Evolutionary conservation across 2,888 invertebrate genomes (phyloP), one percentile per base, ranked within the genome.

Genomic region (Ashinkailepas kermadecensis): DNA sequence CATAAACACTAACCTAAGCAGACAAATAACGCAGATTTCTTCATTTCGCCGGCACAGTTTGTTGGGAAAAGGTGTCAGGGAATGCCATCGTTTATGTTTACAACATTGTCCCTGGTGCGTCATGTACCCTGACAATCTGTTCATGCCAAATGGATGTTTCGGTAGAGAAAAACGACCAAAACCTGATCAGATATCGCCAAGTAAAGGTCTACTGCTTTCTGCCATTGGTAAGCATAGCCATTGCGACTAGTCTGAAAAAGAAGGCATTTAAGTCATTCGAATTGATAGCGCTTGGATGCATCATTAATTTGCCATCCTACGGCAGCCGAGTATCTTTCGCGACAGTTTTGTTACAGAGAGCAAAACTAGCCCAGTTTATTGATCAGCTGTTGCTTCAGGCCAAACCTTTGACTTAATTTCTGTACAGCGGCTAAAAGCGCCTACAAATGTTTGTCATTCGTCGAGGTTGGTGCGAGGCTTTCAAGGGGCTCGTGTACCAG

Each of bases 341-440:
- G 9, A n/a, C 8, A 67, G 15, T 67, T 11, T n/a, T 23, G 23
- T 23, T n/a, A 23, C 8, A 11, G 9, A 15, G 25, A 25, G 39
- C 25, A 15, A 25, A 23, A 15, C 13, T 39, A 70, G 70, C 12
- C 70, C 12, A 70, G 39, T 1, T 15, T 70, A 70, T 70, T 39
- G 70, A 70, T 70, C 70, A 70, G 70, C 67, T 67, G 67, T 67
- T 67, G 67, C 39, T 70, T 39, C 4, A 39, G 39, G 39, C 39
- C 39, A 39, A 39, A 39, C 39, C 39, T 39, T 39, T 39, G 39
- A 39, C 39, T 39, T 39, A 39, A 39, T 39, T 39, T 39, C 39
- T 39, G 39, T 39, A 39, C 39, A 39, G 39, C 39, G 39, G 39
- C 39, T 39, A 39, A 39, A 39, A 39, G 39, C 39, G 39, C 39